phyloP scores from a whole-genome alignment of 2,888 invertebrate species.

The Mongoloraphidia duomilia region DNA sequence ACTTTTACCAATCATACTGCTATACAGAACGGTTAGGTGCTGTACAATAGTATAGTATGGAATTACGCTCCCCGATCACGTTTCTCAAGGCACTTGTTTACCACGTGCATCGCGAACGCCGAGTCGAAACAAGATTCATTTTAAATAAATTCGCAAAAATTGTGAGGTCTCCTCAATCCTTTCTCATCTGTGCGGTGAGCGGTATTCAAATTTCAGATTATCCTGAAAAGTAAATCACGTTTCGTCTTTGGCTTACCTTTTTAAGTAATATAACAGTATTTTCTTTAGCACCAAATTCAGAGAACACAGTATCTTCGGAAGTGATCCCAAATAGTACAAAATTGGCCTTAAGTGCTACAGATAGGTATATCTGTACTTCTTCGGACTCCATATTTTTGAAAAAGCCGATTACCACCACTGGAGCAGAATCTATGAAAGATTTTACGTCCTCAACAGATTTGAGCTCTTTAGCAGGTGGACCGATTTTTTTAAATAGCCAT shows the following conservation, averaged over 20 bases:
- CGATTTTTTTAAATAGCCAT: slow-evolving; percentile 96
- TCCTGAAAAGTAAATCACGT: no score
- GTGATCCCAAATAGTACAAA: slow-evolving; percentile 83
- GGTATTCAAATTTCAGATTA: no score
- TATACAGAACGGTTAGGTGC: no score
- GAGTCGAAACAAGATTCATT: no score
- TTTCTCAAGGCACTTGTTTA: no score
- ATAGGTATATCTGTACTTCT: slow-evolving; percentile 70
- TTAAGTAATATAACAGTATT: slow-evolving; percentile 82
- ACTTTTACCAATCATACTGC: no score
- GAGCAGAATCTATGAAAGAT: slow-evolving; percentile 61
- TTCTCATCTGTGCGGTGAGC: no score
- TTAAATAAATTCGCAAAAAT: no score
- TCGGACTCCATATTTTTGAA: slow-evolving; percentile 68
- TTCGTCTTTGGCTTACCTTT: slow-evolving; percentile 39
- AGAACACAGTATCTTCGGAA: slow-evolving; percentile 58
- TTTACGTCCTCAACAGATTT: slow-evolving; percentile 67
- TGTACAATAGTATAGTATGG: no score
- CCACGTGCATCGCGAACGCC: no score
- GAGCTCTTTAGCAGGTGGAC: slow-evolving; percentile 80
- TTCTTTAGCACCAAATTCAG: slow-evolving; percentile 64
- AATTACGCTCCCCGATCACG: no score
- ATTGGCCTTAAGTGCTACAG: slow-evolving; percentile 67
- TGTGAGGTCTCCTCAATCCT: no score
- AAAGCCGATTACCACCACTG: slow-evolving; percentile 82